Evolutionary conservation across 2,113 vertebrate species (phyloP), one percentile per base, ranked within the genome.

Genomic region (Syrrhaptes paradoxus): DNA sequence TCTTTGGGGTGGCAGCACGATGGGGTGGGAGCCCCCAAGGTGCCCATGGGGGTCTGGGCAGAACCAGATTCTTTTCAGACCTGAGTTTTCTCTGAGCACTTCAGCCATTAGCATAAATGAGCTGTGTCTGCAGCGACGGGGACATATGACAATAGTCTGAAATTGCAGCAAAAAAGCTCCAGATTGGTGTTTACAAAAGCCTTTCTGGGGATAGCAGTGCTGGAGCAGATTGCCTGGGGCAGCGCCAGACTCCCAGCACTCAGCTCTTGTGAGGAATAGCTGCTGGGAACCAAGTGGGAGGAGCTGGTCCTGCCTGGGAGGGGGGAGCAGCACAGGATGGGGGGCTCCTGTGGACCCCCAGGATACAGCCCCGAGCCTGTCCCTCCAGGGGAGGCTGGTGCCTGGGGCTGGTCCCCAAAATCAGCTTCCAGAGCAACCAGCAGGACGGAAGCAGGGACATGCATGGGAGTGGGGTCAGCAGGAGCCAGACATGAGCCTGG

Each of bases 161-260:
- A 93, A 95, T 91, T 93, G 95, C 89, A 78, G 74, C 52, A 92
- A 87, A 96, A 94, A 90, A 51, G 89, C 84, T 91, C 83, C 94
- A 95, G 91, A 90, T 90, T 85, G 92, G 84, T 96, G 95, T 95
- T 93, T 96, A 90, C 93, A 95, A 95, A 85, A 96, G 95, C 92
- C 54, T 93, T 83, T 79, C 95, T 95, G 66, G 94, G 95, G 94
- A 93, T 6, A 86, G 90, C 28, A 73, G 70, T n/a, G 13, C 86
- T 95, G 94, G 91, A 95, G 94, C 91, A 95, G 93, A 93, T 92
- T 92, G 91, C 73, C 84, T 96, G 94, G 80, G 95, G 86, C 86
- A 29, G 68, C 61, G 95, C 95, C 96, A 96, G 91, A 45, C 84
- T 89, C 91, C 80, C 73, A 62, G 88, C 52, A 51, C 83, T 71